These are phyloP conservation scores for Agrotis puta DNA, from an alignment of 2,888 invertebrate genomes.

Conservation along the genomic window DNA sequence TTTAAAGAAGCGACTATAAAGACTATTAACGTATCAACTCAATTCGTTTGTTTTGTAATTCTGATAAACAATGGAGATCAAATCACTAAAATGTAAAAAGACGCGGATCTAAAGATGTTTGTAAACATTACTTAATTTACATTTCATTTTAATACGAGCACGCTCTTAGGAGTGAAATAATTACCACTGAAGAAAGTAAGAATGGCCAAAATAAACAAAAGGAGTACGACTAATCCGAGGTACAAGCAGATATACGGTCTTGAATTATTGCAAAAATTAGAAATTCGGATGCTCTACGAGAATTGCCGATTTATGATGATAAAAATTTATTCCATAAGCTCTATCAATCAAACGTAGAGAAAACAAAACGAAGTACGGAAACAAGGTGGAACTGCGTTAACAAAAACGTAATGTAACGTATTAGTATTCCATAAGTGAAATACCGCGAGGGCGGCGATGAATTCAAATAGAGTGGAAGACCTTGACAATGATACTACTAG, in stretches of 20 bases:
- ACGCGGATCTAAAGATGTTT: constrained; percentile 3
- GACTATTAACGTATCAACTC: constrained; percentile 40
- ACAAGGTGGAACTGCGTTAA: constrained; percentile 69
- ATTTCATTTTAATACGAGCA: background rate
- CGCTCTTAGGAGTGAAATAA: background rate
- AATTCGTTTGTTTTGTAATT: constrained; percentile 23
- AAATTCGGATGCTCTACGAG: background rate
- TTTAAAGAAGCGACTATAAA: constrained; percentile 49
- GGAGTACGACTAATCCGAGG: too few relatives aligned
- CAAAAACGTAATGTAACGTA: constrained; percentile 77
- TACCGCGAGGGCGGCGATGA: constrained; percentile 84
- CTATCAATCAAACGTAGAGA: constrained; percentile 33
- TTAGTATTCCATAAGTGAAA: constrained; percentile 84
- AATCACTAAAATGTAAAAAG: constrained; percentile 14
- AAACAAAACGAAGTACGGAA: constrained; percentile 68
- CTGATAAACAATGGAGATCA: constrained; percentile 22
- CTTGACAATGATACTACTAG: constrained; percentile 85
- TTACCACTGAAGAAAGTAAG: background rate
- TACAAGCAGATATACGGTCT: background rate
- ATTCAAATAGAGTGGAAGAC: constrained; percentile 86
- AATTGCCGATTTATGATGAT: background rate
- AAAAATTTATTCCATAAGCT: background rate
- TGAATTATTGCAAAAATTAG: background rate
- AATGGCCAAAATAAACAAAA: background rate
- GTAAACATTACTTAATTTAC: background rate